Conservation (phyloP, 2,888 invertebrate species). For the Drosophila falleni region DNA sequence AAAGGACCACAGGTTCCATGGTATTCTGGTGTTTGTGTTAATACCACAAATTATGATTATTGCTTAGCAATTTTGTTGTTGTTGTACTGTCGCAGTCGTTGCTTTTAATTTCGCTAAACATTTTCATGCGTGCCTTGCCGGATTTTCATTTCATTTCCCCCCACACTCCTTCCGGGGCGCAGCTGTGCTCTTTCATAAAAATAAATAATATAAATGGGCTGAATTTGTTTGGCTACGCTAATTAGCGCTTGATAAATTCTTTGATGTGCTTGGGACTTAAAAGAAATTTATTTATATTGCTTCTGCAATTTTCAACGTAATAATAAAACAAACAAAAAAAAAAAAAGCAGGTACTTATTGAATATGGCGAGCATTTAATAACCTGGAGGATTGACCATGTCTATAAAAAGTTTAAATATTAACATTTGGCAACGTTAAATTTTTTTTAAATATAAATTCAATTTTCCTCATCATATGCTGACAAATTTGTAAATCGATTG, state of each 20-base stretch:
- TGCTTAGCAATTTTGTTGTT: slow-evolving; percentile 65
- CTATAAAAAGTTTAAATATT: too few species aligned
- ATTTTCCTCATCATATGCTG: too few species aligned
- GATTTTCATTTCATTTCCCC: slow-evolving; percentile 44
- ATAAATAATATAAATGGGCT: slow-evolving; percentile 29
- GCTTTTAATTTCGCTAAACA: slow-evolving; percentile 57
- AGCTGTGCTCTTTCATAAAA: slow-evolving; percentile 29
- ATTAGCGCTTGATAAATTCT: slow-evolving; percentile 48
- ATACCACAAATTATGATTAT: slow-evolving; percentile 77
- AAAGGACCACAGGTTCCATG: slow-evolving; percentile 13
- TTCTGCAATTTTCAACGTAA: neutral
- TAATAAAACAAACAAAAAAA: neutral
- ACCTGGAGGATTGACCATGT: too few species aligned
- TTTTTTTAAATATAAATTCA: too few species aligned
- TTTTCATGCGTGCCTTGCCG: slow-evolving; percentile 49
- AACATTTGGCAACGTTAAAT: too few species aligned
- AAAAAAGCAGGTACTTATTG: neutral
- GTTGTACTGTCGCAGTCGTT: slow-evolving; percentile 11
- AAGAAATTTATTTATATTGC: slow-evolving; percentile 21
- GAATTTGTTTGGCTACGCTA: slow-evolving; percentile 31
- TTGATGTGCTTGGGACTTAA: slow-evolving; percentile 32
- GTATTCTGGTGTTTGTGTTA: slow-evolving; percentile 38
- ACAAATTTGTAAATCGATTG: too few species aligned
- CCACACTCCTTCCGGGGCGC: neutral
- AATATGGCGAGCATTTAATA: too few species aligned